Evolutionary conservation across 1,140 invertebrate species (phyloP).

Genomic region (Tetragnatha versicolor): DNA sequence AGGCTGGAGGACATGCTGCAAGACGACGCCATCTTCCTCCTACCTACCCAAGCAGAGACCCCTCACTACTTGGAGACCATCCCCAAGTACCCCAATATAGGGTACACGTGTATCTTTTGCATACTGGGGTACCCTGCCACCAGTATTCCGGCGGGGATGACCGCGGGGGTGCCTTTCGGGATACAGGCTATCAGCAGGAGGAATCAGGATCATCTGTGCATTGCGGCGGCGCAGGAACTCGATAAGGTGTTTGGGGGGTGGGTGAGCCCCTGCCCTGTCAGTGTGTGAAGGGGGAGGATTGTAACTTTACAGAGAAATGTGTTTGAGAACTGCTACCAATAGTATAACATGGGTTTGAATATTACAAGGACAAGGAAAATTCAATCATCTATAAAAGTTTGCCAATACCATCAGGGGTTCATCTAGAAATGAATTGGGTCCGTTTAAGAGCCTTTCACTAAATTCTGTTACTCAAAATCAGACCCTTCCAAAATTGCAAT

Average conservation of each 20-base stretch:
- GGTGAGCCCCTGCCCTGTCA: slow-evolving; percentile 55
- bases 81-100: slow-evolving; percentile 83
- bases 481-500: too few relatives aligned
- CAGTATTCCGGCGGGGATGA: slow-evolving; percentile 57
- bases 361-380: neutral
- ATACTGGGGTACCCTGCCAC: slow-evolving; percentile 46
- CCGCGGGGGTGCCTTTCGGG: slow-evolving; percentile 65
- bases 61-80: slow-evolving; percentile 86
- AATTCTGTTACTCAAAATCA: too few relatives aligned
- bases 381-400: neutral
- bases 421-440: too few relatives aligned
- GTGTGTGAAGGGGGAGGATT: neutral
- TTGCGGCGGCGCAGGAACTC: slow-evolving; percentile 60
- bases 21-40: slow-evolving; percentile 80
- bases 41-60: slow-evolving; percentile 80
- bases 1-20: slow-evolving; percentile 59
- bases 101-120: slow-evolving; percentile 69
- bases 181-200: slow-evolving; percentile 64
- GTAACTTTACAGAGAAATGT: neutral
- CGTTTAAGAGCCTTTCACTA: too few relatives aligned
- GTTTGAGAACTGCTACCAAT: neutral
- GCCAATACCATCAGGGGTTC: neutral
- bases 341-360: neutral
- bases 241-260: slow-evolving; percentile 61
- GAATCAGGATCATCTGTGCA: slow-evolving; percentile 59